These are phyloP conservation scores for Drosophila algonquin DNA, from an alignment of 2,888 invertebrate species.

Conservation along the genomic window DNA sequence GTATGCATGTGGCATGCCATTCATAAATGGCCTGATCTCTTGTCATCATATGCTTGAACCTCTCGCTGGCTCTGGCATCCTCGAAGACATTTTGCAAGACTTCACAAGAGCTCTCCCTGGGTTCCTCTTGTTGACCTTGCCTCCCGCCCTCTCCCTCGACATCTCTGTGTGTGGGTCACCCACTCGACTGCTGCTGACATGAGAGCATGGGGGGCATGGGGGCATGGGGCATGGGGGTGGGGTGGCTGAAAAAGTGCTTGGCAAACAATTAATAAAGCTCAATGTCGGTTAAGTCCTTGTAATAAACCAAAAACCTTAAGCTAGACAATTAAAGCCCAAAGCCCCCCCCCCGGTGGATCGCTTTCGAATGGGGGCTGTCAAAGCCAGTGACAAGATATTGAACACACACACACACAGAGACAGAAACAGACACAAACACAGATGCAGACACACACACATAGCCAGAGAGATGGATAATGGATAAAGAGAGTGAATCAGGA, in stretches of 20 bases:
- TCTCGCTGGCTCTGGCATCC: conserved; percentile 10
- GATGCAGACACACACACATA: conserved; percentile 16
- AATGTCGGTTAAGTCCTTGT: conserved; percentile 58
- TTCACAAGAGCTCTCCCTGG: conserved; percentile 1
- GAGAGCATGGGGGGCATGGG: background rate
- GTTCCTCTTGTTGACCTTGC: conserved; percentile 47
- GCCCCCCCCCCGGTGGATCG: conserved; percentile 43
- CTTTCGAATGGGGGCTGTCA: conserved; percentile 55
- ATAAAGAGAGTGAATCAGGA: conserved; percentile 12
- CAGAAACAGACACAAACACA: conserved; percentile 6
- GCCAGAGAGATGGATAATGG: conserved; percentile 14
- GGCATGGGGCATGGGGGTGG: background rate
- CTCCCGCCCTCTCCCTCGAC: background rate
- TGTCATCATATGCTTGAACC: conserved; percentile 63
- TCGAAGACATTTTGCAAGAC: conserved; percentile 17
- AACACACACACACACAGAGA: conserved; percentile 11
- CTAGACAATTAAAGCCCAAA: conserved; percentile 70
- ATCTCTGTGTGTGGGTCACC: conserved; percentile 33
- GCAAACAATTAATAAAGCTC: conserved; percentile 73
- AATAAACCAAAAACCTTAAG: conserved; percentile 73
- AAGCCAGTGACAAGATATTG: conserved; percentile 56
- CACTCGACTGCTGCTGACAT: conserved; percentile 10
- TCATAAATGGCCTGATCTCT: conserved; percentile 45
- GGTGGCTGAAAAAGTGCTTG: conserved; percentile 19
- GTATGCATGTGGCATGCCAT: background rate